Conservation (phyloP, 2,797 vertebrate genomes). For the Melopsittacus undulatus region DNA sequence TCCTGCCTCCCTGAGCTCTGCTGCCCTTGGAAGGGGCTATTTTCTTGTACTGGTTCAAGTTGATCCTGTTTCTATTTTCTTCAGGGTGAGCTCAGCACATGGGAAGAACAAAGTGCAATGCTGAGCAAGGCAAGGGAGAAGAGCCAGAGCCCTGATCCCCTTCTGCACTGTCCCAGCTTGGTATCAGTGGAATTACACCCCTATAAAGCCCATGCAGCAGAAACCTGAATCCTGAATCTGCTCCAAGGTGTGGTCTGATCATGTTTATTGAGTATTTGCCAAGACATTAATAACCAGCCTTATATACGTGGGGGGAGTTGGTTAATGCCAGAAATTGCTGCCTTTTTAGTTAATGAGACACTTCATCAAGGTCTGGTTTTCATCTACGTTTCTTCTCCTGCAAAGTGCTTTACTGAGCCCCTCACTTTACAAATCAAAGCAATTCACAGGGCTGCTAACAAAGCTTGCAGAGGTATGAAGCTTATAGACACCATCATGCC, state of each 20-base stretch:
- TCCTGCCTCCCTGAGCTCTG: background rate
- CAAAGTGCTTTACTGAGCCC: background rate
- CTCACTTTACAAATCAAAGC: constrained; percentile 7
- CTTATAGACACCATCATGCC: background rate
- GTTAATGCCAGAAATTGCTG: background rate
- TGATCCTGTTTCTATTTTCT: background rate
- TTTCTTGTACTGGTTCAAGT: background rate
- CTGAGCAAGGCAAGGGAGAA: background rate
- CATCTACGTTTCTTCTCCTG: background rate
- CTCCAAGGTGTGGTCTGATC: background rate
- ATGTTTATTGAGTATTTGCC: background rate
- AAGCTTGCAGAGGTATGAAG: background rate
- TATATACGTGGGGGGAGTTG: background rate
- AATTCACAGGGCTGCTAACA: constrained; percentile 25
- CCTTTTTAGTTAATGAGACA: constrained; percentile 47
- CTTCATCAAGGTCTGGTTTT: constrained; percentile 46
- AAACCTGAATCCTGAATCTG: background rate
- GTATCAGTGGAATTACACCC: background rate
- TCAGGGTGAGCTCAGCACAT: background rate
- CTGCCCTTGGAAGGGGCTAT: background rate
- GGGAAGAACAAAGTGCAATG: background rate
- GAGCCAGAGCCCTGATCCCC: background rate
- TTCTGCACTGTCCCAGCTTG: background rate
- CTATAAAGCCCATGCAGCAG: background rate
- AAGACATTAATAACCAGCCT: background rate